Evolutionary conservation across 2,888 invertebrate genomes (phyloP).

Genomic region (Fragum whitleyi): DNA sequence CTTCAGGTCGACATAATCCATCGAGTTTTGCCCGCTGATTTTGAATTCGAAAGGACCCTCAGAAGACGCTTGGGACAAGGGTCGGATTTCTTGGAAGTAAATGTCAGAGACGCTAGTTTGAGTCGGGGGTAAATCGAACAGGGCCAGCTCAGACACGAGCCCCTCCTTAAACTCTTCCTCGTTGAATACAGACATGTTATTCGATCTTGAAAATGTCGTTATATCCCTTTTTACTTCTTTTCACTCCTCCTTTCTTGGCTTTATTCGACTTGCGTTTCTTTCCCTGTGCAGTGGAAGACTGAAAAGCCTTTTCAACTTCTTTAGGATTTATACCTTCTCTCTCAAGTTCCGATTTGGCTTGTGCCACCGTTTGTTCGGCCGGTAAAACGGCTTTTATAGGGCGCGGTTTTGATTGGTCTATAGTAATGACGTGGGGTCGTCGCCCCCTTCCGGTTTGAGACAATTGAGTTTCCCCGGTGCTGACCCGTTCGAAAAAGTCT

Average conservation of each 20-base stretch:
- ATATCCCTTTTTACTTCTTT: not conserved
- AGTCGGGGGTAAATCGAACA: constrained; percentile 50
- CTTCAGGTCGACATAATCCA: constrained; percentile 54
- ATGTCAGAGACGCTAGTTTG: constrained; percentile 49
- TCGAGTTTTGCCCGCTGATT: constrained; percentile 48
- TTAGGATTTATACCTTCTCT: constrained; percentile 46
- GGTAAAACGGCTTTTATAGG: constrained; percentile 36
- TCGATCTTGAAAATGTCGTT: constrained; percentile 26
- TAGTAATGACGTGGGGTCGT: constrained; percentile 29
- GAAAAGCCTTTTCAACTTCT: constrained; percentile 19
- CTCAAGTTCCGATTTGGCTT: constrained; percentile 41
- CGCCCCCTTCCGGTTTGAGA: constrained; percentile 43
- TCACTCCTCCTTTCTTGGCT: constrained; percentile 22
- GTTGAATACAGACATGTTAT: constrained; percentile 41
- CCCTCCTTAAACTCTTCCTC: constrained; percentile 33
- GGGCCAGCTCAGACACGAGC: constrained; percentile 29
- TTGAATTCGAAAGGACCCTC: constrained; percentile 49
- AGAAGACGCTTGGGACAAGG: constrained; percentile 39
- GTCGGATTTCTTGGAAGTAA: constrained; percentile 51
- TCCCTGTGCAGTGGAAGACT: constrained; percentile 14
- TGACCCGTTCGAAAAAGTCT: constrained; percentile 47
- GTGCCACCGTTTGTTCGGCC: constrained; percentile 36
- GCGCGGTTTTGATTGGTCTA: constrained; percentile 21
- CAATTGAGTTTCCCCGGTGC: constrained; percentile 31
- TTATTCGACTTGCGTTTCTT: constrained; percentile 4